Percentiles rank a stretch among this genome's conserved stretches.
These are phyloP conservation scores for Tyria jacobaeae DNA, from an alignment of 2,888 invertebrate species.

Conservation along the genomic window DNA sequence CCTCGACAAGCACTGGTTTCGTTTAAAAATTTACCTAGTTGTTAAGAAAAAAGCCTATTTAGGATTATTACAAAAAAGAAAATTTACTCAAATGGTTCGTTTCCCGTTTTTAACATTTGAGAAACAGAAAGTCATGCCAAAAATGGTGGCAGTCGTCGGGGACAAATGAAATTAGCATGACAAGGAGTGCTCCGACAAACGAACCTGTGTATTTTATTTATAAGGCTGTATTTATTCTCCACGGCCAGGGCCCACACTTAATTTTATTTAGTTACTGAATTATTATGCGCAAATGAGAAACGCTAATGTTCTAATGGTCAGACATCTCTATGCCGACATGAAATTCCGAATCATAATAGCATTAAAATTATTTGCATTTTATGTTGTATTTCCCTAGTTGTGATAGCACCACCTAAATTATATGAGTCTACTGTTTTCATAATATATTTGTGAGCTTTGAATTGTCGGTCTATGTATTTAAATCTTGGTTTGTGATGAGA, in stretches of 20 bases:
- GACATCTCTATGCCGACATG: conserved; percentile 37
- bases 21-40: conserved; percentile 3
- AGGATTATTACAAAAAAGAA: conserved; percentile 20
- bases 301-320: conserved; percentile 27
- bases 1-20: not conserved
- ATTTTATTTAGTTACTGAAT: conserved; percentile 58
- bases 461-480: too few species aligned
- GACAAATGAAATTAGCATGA: conserved; percentile 68
- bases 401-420: not conserved
- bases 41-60: conserved; percentile 9
- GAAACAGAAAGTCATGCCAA: conserved; percentile 48
- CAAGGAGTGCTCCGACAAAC: conserved; percentile 60
- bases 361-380: conserved; percentile 16
- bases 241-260: conserved; percentile 40
- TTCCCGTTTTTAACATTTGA: conserved; percentile 35
- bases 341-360: conserved; percentile 14
- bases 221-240: conserved; percentile 32
- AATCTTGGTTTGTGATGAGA: too few species aligned
- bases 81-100: conserved; percentile 31
- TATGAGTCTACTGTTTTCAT: not conserved
- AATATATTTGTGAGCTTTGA: not conserved
- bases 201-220: conserved; percentile 58
- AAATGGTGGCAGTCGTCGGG: conserved; percentile 41
- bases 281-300: conserved; percentile 48
- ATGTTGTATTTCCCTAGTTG: not conserved